Evolutionary conservation across 2,113 vertebrate species (phyloP).

Genomic region (Crotalus horridus): DNA sequence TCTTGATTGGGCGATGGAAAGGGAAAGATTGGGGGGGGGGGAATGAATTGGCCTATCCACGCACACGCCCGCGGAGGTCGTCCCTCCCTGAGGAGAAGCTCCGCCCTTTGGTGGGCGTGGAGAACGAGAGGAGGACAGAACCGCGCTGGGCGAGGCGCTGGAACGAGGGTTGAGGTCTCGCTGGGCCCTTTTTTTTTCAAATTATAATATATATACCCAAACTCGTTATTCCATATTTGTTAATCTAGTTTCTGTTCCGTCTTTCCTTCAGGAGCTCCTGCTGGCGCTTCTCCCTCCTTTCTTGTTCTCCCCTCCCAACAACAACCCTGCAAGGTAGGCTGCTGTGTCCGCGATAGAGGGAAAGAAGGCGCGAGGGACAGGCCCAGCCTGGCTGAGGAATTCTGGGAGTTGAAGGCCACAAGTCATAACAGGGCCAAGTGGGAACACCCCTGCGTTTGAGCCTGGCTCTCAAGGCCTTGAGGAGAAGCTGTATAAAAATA

Average conservation of each 20-base stretch:
- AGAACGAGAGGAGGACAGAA: neutral
- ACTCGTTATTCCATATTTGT: neutral
- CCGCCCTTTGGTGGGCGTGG: neutral
- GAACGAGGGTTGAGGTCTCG: accelerated
- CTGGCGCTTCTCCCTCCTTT: neutral
- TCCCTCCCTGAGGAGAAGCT: neutral
- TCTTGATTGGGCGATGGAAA: neutral
- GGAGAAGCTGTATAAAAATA: neutral
- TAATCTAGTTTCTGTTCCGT: neutral
- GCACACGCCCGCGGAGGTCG: neutral
- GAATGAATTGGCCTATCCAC: neutral
- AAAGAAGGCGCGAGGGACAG: neutral
- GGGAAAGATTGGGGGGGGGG: neutral
- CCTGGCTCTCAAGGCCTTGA: neutral
- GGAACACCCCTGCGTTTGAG: neutral
- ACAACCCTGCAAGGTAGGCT: neutral
- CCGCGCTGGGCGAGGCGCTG: accelerated
- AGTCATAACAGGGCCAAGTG: no score
- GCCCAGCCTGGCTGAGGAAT: neutral
- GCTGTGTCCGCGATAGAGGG: neutral
- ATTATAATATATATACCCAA: neutral
- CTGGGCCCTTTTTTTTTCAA: neutral
- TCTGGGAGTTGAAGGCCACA: no score
- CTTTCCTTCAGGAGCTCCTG: neutral
- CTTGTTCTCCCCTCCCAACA: neutral